Base-by-base conservation (phyloP, 2,888 invertebrate species). In the Caenorhabditis japonica region DNA sequence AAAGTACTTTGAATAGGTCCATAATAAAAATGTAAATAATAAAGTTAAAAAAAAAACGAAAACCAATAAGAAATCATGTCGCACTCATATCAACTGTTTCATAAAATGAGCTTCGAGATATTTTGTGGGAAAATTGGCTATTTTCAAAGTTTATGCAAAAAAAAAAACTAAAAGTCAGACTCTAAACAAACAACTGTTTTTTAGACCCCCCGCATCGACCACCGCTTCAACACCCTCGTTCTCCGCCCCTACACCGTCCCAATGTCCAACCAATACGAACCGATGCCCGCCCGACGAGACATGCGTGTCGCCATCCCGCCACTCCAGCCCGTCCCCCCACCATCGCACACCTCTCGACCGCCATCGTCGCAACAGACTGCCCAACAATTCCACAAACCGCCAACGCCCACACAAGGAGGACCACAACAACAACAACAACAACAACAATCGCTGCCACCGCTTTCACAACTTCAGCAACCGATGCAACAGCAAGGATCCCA, bases 221-320 rank as follows among this genome's bases (percentile, higher is more conserved):
- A 5, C 7, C 64, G 64, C 17, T 64, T 49, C 58, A 36, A 58
- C 19, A 44, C 58, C 2, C 51, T 58, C 1, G 58, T 68, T 19
- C 7, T 39, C 4, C 66, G 66, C 5, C 66, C 66, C 7, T 68
- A 52, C 21, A 51, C 66, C 25, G 66, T 68, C 4, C 66, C 66
- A 7, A 15, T 58, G 13, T 30, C 51, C 34, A 47, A 17, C 2
- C 23, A 33, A 4, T 23, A 23, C 19, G 23, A 27, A 1, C 39
- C 69, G n/a, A 27, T 53, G 39, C 56, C 53, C 0, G 15, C 33
- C 0, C 47, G 64, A 3, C 38, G 41, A 12, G 47, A 56, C 1
- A 64, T 64, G 64, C 25, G 38, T 4, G 47, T 73, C 17, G 51
- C 52, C 1, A 59, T 73, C 21, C 66, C 66, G 12, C 55, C 61